Evolutionary conservation across 2,113 vertebrate species (phyloP).

Genomic region (Prunella fulvescens): DNA sequence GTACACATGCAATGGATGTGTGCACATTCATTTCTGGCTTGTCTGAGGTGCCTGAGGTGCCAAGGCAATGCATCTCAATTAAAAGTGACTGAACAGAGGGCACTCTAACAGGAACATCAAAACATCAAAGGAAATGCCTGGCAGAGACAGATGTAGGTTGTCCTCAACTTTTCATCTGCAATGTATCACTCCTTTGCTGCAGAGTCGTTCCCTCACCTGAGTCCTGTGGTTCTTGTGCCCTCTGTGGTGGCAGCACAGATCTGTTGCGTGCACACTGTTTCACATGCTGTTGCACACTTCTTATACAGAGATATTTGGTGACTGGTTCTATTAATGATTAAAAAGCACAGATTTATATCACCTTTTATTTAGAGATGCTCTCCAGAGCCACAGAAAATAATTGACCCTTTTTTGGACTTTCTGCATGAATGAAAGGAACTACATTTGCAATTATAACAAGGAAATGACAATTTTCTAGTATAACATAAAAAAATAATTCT

Average conservation of each 20-base stretch:
- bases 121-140: not conserved
- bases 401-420: not conserved
- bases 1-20: accelerated
- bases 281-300: accelerated
- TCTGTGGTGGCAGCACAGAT: not conserved
- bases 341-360: not conserved
- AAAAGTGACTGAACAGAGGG: not conserved
- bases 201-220: too few relatives aligned
- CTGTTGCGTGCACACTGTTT: accelerated
- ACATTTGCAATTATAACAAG: not conserved
- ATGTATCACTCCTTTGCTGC: too few relatives aligned
- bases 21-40: not conserved
- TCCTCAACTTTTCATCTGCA: not conserved
- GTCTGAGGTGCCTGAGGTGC: not conserved
- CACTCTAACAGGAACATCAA: not conserved
- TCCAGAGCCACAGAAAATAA: not conserved
- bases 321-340: not conserved
- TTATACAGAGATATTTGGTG: not conserved
- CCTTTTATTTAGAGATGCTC: not conserved
- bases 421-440: not conserved
- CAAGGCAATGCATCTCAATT: not conserved
- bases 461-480: not conserved
- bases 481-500: accelerated
- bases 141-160: not conserved
- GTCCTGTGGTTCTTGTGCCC: not conserved